phyloP scores from a whole-genome alignment of 2,888 invertebrate species.

The Ectropis crepuscularia region DNA sequence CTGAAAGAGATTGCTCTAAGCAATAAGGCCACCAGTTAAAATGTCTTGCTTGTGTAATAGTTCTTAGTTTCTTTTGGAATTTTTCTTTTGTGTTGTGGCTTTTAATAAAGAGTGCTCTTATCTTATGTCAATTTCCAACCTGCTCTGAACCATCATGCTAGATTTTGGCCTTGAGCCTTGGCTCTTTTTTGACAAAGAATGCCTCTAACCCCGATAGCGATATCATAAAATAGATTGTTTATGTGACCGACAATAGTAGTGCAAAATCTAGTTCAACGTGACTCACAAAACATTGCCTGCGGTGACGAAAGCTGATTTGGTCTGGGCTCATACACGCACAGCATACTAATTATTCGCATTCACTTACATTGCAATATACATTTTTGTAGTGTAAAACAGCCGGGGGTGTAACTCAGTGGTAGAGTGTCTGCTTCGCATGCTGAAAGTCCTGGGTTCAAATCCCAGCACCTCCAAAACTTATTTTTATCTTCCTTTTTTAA shows the following conservation, averaged over 20 bases:
- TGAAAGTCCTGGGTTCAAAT: conserved; percentile 88
- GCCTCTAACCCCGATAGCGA: neutral
- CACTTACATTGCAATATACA: neutral
- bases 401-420: conserved; percentile 83
- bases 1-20: too few relatives aligned
- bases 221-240: neutral
- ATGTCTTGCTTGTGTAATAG: too few relatives aligned
- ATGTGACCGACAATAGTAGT: neutral
- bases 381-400: neutral
- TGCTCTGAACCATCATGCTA: neutral
- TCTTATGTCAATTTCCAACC: too few relatives aligned
- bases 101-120: too few relatives aligned
- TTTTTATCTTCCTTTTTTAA: too few relatives aligned
- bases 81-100: too few relatives aligned
- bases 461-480: conserved; percentile 82
- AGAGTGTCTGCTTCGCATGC: conserved; percentile 88
- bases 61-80: too few relatives aligned
- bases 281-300: neutral
- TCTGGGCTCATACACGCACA: neutral
- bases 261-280: neutral
- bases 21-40: too few relatives aligned
- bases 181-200: too few relatives aligned
- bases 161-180: too few relatives aligned
- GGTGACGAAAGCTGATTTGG: neutral
- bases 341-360: conserved; percentile 1